These are phyloP conservation scores for Listronotus oregonensis DNA, from an alignment of 1,140 invertebrate genomes.

Conservation along the genomic window DNA sequence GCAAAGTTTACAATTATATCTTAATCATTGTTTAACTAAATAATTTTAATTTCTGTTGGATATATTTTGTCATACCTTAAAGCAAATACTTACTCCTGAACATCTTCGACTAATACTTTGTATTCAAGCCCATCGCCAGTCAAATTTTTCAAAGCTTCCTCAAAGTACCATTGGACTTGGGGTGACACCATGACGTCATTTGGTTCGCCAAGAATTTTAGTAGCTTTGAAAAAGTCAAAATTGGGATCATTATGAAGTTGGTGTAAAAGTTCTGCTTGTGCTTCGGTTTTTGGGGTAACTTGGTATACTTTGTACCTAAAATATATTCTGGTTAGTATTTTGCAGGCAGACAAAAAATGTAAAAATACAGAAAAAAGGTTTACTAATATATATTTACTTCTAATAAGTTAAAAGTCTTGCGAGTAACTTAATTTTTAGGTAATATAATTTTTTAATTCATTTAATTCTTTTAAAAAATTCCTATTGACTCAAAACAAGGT, in stretches of 20 bases:
- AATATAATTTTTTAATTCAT: no score
- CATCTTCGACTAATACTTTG: slow-evolving; percentile 30
- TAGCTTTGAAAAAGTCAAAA: slow-evolving; percentile 31
- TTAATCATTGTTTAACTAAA: no score
- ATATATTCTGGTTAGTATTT: neutral
- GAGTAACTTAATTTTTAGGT: no score
- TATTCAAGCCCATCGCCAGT: slow-evolving; percentile 19
- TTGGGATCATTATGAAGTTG: slow-evolving; percentile 16
- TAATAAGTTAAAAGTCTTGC: no score
- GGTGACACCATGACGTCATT: slow-evolving; percentile 36
- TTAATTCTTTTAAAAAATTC: no score
- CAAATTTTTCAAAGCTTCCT: slow-evolving; percentile 9
- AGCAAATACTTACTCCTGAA: slow-evolving; percentile 10
- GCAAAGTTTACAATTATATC: no score
- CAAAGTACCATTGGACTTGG: slow-evolving; percentile 29
- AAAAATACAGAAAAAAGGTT: no score
- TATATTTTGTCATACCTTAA: no score
- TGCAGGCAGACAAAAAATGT: no score
- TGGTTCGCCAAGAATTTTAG: slow-evolving; percentile 12
- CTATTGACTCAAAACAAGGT: no score
- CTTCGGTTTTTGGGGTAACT: slow-evolving; percentile 17
- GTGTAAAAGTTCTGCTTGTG: slow-evolving; percentile 24
- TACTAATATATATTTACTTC: no score
- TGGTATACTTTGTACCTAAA: slow-evolving; percentile 32
- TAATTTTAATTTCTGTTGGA: no score